A percentile compares a stretch with the other conserved stretches of the same genome.
Conservation (phyloP, 1,140 invertebrate species). For the Campoletis sonorensis region DNA sequence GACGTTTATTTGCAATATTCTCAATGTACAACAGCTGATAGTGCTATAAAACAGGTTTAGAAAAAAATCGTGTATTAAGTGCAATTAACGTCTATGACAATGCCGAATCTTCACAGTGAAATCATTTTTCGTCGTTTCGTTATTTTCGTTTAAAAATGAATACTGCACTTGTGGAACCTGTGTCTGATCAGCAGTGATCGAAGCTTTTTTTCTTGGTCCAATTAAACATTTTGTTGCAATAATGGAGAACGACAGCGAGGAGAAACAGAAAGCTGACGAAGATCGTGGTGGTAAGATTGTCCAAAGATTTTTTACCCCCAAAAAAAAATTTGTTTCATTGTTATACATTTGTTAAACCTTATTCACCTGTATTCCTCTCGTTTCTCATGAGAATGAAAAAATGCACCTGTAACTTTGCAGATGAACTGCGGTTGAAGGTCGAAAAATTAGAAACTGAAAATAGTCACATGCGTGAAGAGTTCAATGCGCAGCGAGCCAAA, state of each 20-base stretch:
- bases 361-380: neutral
- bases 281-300: slow-evolving; percentile 57
- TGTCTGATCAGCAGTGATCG: neutral
- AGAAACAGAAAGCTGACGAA: slow-evolving; percentile 47
- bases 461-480: slow-evolving; percentile 87
- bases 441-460: slow-evolving; percentile 78
- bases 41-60: no score
- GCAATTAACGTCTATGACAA: no score
- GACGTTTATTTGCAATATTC: no score
- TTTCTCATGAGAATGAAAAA: neutral
- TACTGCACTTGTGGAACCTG: no score
- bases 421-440: slow-evolving; percentile 69
- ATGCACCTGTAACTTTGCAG: slow-evolving; percentile 53
- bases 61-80: no score
- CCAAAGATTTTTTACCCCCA: neutral
- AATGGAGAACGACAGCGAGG: slow-evolving; percentile 59
- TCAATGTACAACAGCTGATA: no score
- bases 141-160: no score
- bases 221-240: slow-evolving; percentile 37
- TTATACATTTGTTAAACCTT: slow-evolving; percentile 2
- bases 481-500: slow-evolving; percentile 91
- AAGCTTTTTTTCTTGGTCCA: neutral
- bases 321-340: neutral
- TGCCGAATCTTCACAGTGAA: no score
- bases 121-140: no score